phyloP scores from a whole-genome alignment of 2,888 invertebrate species.

The Mythimna vitellina region DNA sequence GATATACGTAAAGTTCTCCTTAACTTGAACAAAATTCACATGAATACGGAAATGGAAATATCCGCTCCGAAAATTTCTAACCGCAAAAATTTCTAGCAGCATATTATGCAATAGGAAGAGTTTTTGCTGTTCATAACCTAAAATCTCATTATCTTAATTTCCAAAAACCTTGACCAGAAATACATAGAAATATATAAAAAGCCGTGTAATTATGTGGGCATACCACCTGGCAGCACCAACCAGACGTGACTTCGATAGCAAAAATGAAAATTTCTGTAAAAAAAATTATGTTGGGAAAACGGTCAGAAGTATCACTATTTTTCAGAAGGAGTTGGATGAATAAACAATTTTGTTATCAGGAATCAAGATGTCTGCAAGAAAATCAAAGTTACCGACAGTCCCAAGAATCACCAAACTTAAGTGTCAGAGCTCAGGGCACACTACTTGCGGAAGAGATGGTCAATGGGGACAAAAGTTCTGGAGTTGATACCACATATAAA shows the following conservation, averaged over 20 bases:
- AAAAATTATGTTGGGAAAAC: neutral
- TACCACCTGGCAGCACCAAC: constrained; percentile 49
- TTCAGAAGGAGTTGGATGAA: neutral
- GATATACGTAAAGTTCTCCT: neutral
- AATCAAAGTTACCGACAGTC: no score
- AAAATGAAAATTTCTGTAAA: constrained; percentile 57
- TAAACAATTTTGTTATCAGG: no score
- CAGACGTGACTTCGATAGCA: constrained; percentile 53
- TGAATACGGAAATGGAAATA: neutral
- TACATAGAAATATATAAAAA: constrained; percentile 27
- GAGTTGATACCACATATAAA: no score
- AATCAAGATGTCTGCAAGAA: no score
- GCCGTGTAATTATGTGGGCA: constrained; percentile 47
- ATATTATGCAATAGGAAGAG: no score
- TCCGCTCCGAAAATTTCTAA: neutral
- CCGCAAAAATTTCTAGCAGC: neutral
- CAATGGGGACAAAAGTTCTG: no score
- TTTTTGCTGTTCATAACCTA: neutral
- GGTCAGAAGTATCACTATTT: constrained; percentile 18
- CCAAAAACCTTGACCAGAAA: constrained; percentile 15
- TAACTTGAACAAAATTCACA: neutral
- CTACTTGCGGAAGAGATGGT: no score
- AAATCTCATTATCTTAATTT: constrained; percentile 6
- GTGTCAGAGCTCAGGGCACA: no score
- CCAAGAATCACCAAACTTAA: no score